Conservation (phyloP, 2,113 vertebrate genomes). For the Dermatemys mawii region DNA sequence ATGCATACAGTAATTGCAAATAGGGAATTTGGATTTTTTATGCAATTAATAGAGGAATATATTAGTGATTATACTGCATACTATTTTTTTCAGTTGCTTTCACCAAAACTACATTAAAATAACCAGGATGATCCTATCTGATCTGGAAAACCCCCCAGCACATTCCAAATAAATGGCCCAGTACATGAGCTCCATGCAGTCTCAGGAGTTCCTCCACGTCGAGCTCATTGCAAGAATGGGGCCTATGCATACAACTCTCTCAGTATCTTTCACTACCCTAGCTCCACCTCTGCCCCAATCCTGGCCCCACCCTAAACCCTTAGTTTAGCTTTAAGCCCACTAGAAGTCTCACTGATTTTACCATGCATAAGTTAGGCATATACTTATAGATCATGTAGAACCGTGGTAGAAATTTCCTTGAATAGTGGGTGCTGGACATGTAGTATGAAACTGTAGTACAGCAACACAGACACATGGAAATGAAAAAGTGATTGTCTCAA, state of each 20-base stretch:
- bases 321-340: not conserved
- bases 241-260: not conserved
- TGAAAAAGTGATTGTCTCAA: not conserved
- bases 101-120: not conserved
- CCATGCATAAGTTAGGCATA: not conserved
- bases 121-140: no score
- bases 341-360: not conserved
- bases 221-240: not conserved
- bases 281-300: no score
- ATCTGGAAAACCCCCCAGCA: not conserved
- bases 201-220: not conserved
- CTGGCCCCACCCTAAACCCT: no score
- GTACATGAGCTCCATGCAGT: not conserved
- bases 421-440: not conserved
- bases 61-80: not conserved
- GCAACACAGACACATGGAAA: not conserved
- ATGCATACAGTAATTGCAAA: not conserved
- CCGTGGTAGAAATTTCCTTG: not conserved
- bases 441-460: not conserved
- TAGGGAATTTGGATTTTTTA: not conserved
- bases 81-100: not conserved
- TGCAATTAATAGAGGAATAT: not conserved
- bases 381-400: not conserved
- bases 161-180: not conserved
- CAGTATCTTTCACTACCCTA: not conserved